Base-by-base conservation (phyloP, 2,797 vertebrate species). In the Arvicola amphibius region DNA sequence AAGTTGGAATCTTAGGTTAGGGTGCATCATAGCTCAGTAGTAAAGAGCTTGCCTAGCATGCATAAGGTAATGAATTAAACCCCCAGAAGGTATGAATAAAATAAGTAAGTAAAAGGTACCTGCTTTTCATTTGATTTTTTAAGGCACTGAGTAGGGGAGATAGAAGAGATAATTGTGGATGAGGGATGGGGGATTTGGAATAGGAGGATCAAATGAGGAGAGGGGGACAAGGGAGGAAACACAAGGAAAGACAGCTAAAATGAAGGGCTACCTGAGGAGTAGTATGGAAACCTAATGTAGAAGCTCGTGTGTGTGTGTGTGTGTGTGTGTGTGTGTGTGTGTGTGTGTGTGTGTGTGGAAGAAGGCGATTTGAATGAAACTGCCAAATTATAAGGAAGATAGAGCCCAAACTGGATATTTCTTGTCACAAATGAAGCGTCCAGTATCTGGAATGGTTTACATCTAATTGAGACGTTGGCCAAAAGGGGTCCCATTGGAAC, bases 51-150 rank as follows among this genome's bases (percentile, higher is more conserved):
- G 32, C 81, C 84, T 27, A 53, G 32, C 61, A 65, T 92, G 80
- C n/a, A n/a, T 34, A n/a, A 86, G 34, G 13, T 4, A 46, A 12
- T 85, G 43, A 32, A 59, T 43, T 76, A 56, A 85, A 76, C 34
- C n/a, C n/a, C 27, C 43, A 77, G 23, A 14, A 86, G 25, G 32
- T 34, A 84, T 34, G 40, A 80, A 59, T 40, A 37, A 80, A 80
- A 37, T 37, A 56, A 81, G 1, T 80, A 83, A 73, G 40, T n/a
- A 34, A 56, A 73, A 40, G 25, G 27, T 32, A 90, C 53, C 59
- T 78, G 80, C 37, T 84, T 91, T 90, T 95, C 84, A 84, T 63
- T 74, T 90, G 46, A 86, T 83, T 94, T 95, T n/a, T 79, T 83
- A 96, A 95, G 51, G 78, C 89, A 61, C 40, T 23, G 21, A 84